phyloP scores from a whole-genome alignment of 1,140 invertebrate genomes.

The Trichonephila clavata region DNA sequence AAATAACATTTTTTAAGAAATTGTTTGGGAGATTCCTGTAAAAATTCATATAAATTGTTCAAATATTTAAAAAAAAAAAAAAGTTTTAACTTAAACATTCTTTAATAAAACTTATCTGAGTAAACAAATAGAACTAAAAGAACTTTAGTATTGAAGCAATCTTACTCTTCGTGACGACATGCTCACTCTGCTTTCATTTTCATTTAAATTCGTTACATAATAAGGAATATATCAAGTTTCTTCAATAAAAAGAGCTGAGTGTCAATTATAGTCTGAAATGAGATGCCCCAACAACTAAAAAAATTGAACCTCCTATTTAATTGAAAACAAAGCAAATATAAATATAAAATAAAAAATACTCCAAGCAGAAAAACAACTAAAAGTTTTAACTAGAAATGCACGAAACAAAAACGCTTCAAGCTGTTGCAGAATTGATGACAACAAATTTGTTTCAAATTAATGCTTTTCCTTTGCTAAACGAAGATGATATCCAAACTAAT shows the following conservation, averaged over 20 bases:
- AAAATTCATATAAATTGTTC: no score
- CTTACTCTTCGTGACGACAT: not conserved
- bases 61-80: no score
- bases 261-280: not conserved
- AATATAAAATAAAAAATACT: not conserved
- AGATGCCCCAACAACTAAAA: not conserved
- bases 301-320: not conserved
- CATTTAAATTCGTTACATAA: not conserved
- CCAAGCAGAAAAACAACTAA: not conserved
- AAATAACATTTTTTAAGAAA: no score
- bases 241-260: not conserved
- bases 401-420: constrained; percentile 23
- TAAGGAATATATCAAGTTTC: not conserved
- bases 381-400: not conserved
- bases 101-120: no score
- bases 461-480: constrained; percentile 66
- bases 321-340: not conserved
- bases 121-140: no score
- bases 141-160: not conserved
- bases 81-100: no score
- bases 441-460: constrained; percentile 75
- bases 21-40: no score
- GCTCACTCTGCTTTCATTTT: not conserved
- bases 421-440: constrained; percentile 64
- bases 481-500: constrained; percentile 73